Base-by-base conservation (phyloP, 2,797 vertebrate genomes). In the Oophaga sylvatica region DNA sequence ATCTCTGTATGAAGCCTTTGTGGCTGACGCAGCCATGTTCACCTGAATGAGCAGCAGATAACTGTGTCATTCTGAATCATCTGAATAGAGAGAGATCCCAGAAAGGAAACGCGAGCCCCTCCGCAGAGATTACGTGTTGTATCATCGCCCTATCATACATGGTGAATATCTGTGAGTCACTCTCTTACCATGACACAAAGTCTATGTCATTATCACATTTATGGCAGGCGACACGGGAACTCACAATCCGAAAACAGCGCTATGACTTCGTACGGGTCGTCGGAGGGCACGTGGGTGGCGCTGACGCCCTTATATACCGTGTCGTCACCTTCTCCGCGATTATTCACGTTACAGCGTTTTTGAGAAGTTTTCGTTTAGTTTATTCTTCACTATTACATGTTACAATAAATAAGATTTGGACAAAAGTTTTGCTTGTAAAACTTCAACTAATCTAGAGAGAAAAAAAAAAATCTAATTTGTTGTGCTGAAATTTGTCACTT, bases 41-140 rank as follows among this genome's bases (percentile, higher is more conserved):
- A 31, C 19, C 35, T 67, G 80, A 68, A 82, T 70, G 65, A 82
- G 80, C 80, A 17, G 12, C 41, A 13, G 59, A 29, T 79, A 17
- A 59, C 2, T 16, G 56, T 60, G 78, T 80, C 16, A 35, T 1
- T 57, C 22, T 81, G 80, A 81, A 67, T 82, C 63, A 67, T 29
- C 62, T 41, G 57, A 62, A 81, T 8, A 53, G 3, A 53, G 48
- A 11, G 48, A 17, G 20, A 59, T 19, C 60, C 13, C 15, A 2
- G 26, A 45, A 15, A 63, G 79, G 59, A 63, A 63, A n/a, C 59
- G 19, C 5, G 10, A 13, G n/a, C n/a, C 53, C 45, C 56, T 6
- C 16, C 57, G 31, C 29, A 5, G 2, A 9, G 76, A 57, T 59
- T 13, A 57, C 8, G 19, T 57, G 78, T 80, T 2, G 35, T 59